phyloP scores from a whole-genome alignment of 1,140 invertebrate genomes.

The Neodiprion lecontei region DNA sequence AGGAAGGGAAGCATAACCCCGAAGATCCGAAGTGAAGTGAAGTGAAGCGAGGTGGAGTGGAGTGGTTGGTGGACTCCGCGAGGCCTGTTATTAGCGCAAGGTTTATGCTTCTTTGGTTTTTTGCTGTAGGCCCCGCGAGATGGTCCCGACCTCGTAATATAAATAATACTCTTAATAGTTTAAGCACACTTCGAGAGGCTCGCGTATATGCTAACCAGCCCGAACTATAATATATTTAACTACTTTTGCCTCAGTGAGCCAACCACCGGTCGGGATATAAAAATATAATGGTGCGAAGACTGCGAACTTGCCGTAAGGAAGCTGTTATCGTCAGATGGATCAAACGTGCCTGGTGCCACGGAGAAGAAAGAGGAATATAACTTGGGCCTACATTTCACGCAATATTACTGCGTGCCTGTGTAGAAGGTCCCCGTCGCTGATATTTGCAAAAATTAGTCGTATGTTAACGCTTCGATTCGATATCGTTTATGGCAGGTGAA shows the following conservation, averaged over 20 bases:
- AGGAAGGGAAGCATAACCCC: conserved; percentile 25
- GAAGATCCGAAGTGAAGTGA: conserved; percentile 28
- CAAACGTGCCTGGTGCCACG: background rate
- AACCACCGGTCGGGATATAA: background rate
- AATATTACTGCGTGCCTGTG: too few species aligned
- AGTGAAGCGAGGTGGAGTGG: conserved; percentile 50
- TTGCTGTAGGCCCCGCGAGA: conserved; percentile 48
- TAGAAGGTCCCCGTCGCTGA: too few species aligned
- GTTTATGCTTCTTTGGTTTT: conserved; percentile 58
- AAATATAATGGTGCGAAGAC: conserved; percentile 2
- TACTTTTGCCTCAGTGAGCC: conserved; percentile 44
- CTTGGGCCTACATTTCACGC: too few species aligned
- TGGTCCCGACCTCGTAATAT: conserved; percentile 56
- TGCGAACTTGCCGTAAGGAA: background rate
- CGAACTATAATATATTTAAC: conserved; percentile 55
- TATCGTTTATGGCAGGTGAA: too few species aligned
- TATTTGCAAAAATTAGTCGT: too few species aligned
- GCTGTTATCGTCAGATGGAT: background rate
- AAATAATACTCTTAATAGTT: conserved; percentile 61
- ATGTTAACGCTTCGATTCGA: too few species aligned
- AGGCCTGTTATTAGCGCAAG: conserved; percentile 61
- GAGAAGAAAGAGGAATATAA: too few species aligned
- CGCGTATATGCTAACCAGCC: conserved; percentile 59
- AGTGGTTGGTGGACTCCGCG: conserved; percentile 43
- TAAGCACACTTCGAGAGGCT: conserved; percentile 54